These are phyloP conservation scores for Pseudococcus jackbeardsleyi DNA, from an alignment of 2,888 invertebrate genomes.

Conservation along the genomic window DNA sequence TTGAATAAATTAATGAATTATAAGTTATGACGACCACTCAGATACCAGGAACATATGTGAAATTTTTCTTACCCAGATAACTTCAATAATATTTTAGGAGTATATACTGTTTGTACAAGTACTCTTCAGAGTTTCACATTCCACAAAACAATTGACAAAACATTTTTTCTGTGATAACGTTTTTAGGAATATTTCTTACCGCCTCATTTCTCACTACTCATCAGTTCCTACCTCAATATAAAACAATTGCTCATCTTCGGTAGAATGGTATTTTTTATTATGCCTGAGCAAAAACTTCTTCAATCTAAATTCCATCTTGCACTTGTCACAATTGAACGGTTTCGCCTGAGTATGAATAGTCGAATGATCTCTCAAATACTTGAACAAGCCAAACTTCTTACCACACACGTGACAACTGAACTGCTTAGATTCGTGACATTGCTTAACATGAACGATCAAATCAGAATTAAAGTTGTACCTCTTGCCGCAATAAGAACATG, in stretches of 20 bases:
- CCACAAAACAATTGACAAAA: too few species aligned
- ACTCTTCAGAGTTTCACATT: too few species aligned
- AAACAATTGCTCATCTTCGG: not conserved
- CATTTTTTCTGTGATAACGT: too few species aligned
- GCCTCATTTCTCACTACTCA: not conserved
- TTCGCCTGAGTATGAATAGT: conserved; percentile 37
- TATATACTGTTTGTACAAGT: too few species aligned
- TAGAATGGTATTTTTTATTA: conserved; percentile 52
- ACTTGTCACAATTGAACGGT: conserved; percentile 54
- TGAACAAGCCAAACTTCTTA: conserved; percentile 59
- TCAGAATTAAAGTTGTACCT: conserved; percentile 58
- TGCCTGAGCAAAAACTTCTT: conserved; percentile 55
- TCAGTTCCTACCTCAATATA: not conserved
- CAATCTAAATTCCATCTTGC: conserved; percentile 48
- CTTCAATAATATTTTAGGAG: too few species aligned
- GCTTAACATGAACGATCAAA: conserved; percentile 54
- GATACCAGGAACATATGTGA: too few species aligned
- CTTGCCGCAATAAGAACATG: conserved; percentile 55
- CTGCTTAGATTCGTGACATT: conserved; percentile 57
- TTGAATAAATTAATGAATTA: too few species aligned
- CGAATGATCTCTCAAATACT: conserved; percentile 61
- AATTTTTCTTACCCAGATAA: too few species aligned
- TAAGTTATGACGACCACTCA: too few species aligned
- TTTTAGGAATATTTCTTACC: too few species aligned
- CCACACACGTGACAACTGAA: conserved; percentile 63